Base-by-base conservation (phyloP, 1,140 invertebrate genomes). In the Drosophila teissieri region DNA sequence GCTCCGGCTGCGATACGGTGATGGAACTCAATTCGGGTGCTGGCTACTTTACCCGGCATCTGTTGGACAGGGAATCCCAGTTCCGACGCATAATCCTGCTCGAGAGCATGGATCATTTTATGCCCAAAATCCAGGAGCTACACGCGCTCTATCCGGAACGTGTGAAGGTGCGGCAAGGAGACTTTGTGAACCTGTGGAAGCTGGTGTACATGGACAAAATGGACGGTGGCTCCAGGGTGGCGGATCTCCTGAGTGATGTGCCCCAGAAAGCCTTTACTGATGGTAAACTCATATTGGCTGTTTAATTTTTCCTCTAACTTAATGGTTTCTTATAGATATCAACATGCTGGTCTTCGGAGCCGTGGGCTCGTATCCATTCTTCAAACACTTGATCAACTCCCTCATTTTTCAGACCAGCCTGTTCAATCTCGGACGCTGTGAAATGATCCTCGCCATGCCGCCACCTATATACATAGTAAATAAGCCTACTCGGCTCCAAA, bases 21-120 rank as follows among this genome's bases (percentile, higher is more conserved):
- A 74, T 94, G 36, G 94, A 94, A 91, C 86, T 94, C 0, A 94
- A 94, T 83, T 93, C 94, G 1, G 94, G 94, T 0, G 81, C 93
- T 51, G 93, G 94, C 7, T 92, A 93, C 55, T 78, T 94, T 42
- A 94, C 93, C 17, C 74, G 91, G 8, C 91, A 93, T 54, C 80
- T 94, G 40, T 64, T 94, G 17, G 84, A 91, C 53, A 69, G 48
- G 49, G 74, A 92, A 39, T 17, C 78, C n/a, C 49, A 91, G 80
- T 79, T 92, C 72, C 56, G 92, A 63, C 75, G 83, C 78, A 67
- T 91, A 86, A 48, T 93, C 48, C 61, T 94, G 22, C 92, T 93
- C 73, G 93, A 94, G 80, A 68, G 77, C 36, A 92, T 92, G 57
- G 92, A 91, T 31, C 79, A 93, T 61, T 94, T 92, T 37, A 72